Percentiles rank a stretch among this genome's conserved stretches.
Evolutionary conservation across 2,797 vertebrate genomes (phyloP).

Genomic region (Onychomys leucogaster): DNA sequence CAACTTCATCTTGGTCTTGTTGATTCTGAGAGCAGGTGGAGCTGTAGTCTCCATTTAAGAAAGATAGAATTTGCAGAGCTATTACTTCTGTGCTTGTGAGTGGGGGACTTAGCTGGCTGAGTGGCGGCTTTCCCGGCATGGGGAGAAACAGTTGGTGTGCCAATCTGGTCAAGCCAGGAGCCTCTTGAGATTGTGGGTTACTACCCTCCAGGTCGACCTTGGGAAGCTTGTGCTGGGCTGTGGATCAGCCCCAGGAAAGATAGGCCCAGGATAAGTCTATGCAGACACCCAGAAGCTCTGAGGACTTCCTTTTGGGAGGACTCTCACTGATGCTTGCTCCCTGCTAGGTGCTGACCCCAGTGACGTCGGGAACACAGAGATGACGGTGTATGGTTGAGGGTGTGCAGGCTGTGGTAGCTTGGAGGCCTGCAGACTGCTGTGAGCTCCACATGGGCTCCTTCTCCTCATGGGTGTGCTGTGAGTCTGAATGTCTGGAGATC

Average conservation of each 20-base stretch:
- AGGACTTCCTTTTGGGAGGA: neutral
- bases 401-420: neutral
- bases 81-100: conserved; percentile 46
- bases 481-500: neutral
- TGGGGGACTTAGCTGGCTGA: conserved; percentile 25
- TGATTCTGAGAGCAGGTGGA: neutral
- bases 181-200: neutral
- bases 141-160: neutral
- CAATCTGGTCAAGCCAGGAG: neutral
- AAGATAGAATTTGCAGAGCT: conserved; percentile 33
- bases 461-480: neutral
- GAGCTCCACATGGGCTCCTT: fast-evolving
- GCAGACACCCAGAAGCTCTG: fast-evolving
- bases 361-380: neutral
- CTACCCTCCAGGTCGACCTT: neutral
- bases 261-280: neutral
- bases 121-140: conserved; percentile 32
- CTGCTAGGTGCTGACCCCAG: neutral
- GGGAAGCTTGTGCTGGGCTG: neutral
- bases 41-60: conserved; percentile 24
- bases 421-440: neutral
- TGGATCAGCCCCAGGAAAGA: neutral
- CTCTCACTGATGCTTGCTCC: fast-evolving
- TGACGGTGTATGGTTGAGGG: fast-evolving
- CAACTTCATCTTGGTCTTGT: neutral